Percentiles rank a stretch among this genome's conserved stretches.
phyloP scores from a whole-genome alignment of 2,113 vertebrate genomes.

The Aldabrachelys gigantea region DNA sequence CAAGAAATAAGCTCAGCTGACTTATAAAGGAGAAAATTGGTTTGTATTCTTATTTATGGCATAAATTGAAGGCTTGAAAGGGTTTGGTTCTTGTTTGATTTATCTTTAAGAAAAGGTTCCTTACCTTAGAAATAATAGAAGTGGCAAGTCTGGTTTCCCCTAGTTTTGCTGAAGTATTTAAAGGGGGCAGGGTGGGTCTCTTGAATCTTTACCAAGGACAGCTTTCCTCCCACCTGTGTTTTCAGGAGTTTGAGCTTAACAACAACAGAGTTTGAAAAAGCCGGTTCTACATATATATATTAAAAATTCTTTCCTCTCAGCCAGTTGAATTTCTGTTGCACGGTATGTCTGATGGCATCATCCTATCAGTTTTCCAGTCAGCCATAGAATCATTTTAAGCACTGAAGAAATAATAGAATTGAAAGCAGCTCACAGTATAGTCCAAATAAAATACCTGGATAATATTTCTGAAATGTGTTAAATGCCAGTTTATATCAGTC shows the following conservation, averaged over 20 bases:
- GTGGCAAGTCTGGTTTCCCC: neutral
- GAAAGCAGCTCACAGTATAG: fast-evolving
- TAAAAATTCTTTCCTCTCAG: too few relatives aligned
- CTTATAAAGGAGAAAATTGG: neutral
- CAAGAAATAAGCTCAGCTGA: neutral
- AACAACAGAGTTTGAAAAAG: neutral
- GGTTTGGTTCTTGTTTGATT: neutral
- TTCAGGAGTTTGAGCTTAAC: neutral
- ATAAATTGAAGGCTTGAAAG: neutral
- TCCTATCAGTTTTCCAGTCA: too few relatives aligned
- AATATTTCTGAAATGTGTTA: neutral
- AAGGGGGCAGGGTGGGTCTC: neutral
- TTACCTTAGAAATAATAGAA: neutral
- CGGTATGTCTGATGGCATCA: too few relatives aligned
- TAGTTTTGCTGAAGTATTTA: neutral
- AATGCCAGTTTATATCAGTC: neutral
- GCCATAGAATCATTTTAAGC: neutral
- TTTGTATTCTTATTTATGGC: neutral
- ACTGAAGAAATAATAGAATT: neutral
- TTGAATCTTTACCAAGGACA: neutral
- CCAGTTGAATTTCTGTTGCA: too few relatives aligned
- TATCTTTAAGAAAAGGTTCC: neutral
- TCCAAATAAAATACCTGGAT: neutral
- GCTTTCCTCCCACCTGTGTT: neutral
- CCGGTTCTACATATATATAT: too few relatives aligned